Percentiles rank a stretch among this genome's conserved stretches.
Conservation (phyloP, 2,888 invertebrate species). For the Andrena haemorrhoa region DNA sequence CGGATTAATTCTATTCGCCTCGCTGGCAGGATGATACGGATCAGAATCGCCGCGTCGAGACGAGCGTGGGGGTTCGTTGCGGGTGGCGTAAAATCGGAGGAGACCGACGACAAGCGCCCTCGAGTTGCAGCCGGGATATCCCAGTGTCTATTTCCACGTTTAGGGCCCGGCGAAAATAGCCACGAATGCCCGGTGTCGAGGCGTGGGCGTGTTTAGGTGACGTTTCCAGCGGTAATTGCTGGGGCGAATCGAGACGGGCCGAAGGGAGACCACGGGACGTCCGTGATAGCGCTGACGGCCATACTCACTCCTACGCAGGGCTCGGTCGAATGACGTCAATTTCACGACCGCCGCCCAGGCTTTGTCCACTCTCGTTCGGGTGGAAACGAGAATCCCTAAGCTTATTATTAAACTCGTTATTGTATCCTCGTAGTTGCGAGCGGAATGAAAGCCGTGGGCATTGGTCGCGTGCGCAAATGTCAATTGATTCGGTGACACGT, state of each 20-base stretch:
- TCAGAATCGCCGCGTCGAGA: slow-evolving; percentile 11
- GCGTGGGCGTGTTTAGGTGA: slow-evolving; percentile 60
- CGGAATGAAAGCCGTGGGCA: background rate
- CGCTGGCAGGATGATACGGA: background rate
- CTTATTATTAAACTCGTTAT: slow-evolving; percentile 9
- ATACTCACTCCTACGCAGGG: slow-evolving; percentile 60
- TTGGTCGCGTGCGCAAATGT: slow-evolving; percentile 11
- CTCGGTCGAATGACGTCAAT: slow-evolving; percentile 65
- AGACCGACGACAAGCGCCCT: slow-evolving; percentile 33
- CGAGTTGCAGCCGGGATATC: slow-evolving; percentile 6
- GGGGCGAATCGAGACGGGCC: slow-evolving; percentile 29
- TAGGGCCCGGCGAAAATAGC: slow-evolving; percentile 53
- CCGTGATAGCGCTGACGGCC: slow-evolving; percentile 17
- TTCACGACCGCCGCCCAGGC: slow-evolving; percentile 38
- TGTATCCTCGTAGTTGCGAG: background rate
- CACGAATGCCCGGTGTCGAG: slow-evolving; percentile 25
- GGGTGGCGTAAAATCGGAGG: slow-evolving; percentile 37
- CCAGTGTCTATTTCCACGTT: slow-evolving; percentile 52
- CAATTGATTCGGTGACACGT: slow-evolving; percentile 1
- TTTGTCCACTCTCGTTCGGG: background rate
- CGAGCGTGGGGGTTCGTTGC: slow-evolving; percentile 1
- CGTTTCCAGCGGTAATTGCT: slow-evolving; percentile 54
- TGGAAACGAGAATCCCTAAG: slow-evolving; percentile 2
- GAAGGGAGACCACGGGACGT: slow-evolving; percentile 36
- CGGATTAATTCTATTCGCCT: background rate